A percentile compares a stretch with the other conserved stretches of the same genome.
Evolutionary conservation across 2,113 vertebrate species (phyloP).

Genomic region (Shinisaurus crocodilurus): DNA sequence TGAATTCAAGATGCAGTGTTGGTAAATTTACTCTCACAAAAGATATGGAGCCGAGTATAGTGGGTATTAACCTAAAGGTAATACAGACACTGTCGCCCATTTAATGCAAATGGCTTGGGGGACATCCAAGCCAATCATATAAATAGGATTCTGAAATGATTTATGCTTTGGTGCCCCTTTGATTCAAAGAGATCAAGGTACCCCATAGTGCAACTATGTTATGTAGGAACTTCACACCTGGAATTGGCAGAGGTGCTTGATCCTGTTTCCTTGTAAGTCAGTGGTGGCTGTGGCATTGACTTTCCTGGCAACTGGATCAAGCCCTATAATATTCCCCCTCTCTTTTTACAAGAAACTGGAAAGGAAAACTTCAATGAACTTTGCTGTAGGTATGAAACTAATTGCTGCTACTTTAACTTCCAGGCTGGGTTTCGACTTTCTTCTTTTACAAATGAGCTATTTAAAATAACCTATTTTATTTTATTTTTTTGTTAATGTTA

Average conservation of each 20-base stretch:
- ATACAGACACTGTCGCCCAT: not conserved
- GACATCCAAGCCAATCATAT: not conserved
- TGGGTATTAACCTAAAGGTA: not conserved
- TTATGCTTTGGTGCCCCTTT: not conserved
- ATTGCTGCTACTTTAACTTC: conserved; percentile 47
- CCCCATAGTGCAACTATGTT: not conserved
- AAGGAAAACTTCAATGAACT: conserved; percentile 20
- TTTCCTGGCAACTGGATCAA: conserved; percentile 21
- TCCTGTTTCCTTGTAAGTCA: conserved; percentile 20
- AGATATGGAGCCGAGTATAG: not conserved
- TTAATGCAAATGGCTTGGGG: not conserved
- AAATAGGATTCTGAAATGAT: not conserved
- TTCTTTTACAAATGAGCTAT: conserved; percentile 32
- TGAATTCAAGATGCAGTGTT: not conserved
- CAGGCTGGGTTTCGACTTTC: conserved; percentile 35
- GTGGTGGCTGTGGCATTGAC: not conserved
- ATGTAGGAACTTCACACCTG: conserved; percentile 19
- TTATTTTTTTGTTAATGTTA: conserved; percentile 54
- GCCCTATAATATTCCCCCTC: conserved; percentile 24
- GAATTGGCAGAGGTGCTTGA: not conserved
- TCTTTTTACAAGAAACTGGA: conserved; percentile 30
- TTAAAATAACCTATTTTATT: conserved; percentile 52
- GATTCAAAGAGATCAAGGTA: not conserved
- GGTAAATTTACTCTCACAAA: not conserved
- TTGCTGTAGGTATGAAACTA: conserved; percentile 60